phyloP scores from a whole-genome alignment of 2,888 invertebrate species.

The Apotomis capreana region DNA sequence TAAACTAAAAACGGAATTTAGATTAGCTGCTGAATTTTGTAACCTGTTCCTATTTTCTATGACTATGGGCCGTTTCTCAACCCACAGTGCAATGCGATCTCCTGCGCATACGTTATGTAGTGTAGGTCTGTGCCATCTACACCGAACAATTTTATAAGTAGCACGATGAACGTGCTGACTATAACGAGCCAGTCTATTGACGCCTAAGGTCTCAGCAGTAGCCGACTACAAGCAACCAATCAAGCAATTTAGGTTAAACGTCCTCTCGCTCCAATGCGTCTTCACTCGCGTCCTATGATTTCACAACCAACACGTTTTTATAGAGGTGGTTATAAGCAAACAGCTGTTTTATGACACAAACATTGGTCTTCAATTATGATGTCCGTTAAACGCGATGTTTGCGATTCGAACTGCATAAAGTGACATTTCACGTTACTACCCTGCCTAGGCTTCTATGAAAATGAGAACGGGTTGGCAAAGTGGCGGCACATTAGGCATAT shows the following conservation, averaged over 20 bases:
- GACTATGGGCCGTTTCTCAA: not conserved
- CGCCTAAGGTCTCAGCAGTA: conserved; percentile 37
- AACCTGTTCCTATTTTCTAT: not conserved
- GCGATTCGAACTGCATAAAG: too few species aligned
- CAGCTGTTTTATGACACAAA: too few species aligned
- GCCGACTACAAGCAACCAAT: conserved; percentile 56
- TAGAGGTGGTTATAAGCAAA: too few species aligned
- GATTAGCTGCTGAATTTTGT: too few species aligned
- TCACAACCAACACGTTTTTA: conserved; percentile 45
- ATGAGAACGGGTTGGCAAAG: too few species aligned
- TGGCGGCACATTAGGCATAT: too few species aligned
- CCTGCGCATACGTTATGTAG: conserved; percentile 12
- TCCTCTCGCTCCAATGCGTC: conserved; percentile 49
- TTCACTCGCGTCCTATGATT: conserved; percentile 50
- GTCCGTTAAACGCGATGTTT: too few species aligned
- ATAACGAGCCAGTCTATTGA: conserved; percentile 36
- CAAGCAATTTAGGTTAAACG: conserved; percentile 77
- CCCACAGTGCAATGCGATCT: not conserved
- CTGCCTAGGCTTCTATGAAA: too few species aligned
- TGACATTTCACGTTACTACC: too few species aligned
- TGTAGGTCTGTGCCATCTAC: conserved; percentile 25
- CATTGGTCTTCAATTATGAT: too few species aligned
- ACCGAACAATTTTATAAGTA: conserved; percentile 29
- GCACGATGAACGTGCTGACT: conserved; percentile 34
- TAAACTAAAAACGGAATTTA: too few species aligned